These are phyloP conservation scores for Aradus depressus DNA, from an alignment of 2,888 invertebrate species.

Conservation along the genomic window DNA sequence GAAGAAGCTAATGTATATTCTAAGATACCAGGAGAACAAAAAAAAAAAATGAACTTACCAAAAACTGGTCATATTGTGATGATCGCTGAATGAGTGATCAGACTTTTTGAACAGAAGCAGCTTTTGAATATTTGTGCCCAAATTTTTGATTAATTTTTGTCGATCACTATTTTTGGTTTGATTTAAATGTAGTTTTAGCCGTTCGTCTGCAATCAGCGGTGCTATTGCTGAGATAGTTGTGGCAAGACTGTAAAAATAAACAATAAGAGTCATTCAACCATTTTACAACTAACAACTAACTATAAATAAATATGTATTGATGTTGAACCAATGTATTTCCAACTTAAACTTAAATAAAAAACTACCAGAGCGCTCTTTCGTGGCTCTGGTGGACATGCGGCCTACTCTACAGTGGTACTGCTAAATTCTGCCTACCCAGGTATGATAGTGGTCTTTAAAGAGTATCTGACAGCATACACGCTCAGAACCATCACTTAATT, in stretches of 20 bases:
- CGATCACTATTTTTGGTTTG: constrained; percentile 2
- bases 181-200: constrained; percentile 28
- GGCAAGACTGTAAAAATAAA: constrained; percentile 34
- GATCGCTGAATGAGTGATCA: constrained; percentile 57
- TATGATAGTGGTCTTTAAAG: too few species aligned
- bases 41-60: constrained; percentile 32
- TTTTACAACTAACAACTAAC: too few species aligned
- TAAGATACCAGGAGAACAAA: not conserved
- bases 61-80: constrained; percentile 50
- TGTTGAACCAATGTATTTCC: too few species aligned
- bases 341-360: too few species aligned
- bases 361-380: too few species aligned
- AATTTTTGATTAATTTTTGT: constrained; percentile 12
- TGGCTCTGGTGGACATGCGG: too few species aligned
- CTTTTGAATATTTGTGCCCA: constrained; percentile 36
- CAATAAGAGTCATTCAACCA: not conserved
- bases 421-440: too few species aligned
- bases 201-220: constrained; percentile 42
- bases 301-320: too few species aligned
- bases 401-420: too few species aligned
- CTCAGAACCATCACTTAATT: too few species aligned
- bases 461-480: too few species aligned
- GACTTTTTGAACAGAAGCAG: constrained; percentile 49
- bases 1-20: too few species aligned
- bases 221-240: constrained; percentile 49